Base-by-base conservation (phyloP, 1,140 invertebrate species). In the Sarcophaga bullata region DNA sequence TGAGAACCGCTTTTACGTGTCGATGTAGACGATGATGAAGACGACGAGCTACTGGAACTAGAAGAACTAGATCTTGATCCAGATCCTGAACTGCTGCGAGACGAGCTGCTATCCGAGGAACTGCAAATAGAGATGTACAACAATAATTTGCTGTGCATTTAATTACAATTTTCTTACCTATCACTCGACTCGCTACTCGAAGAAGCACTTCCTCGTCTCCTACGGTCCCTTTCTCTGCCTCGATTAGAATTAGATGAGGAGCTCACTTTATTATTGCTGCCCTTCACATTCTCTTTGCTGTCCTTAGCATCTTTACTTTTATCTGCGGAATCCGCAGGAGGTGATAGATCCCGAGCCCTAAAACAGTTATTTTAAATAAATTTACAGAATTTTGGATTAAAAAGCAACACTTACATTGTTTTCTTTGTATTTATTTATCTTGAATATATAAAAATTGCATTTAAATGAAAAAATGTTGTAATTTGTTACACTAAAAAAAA, bases 61-160 rank as follows among this genome's bases (percentile, higher is more conserved):
- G 95, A 95, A 73, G 93, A 96, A 72, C 94, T 94, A 1, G 95
- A 96, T 62, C 93, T 93, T 0, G 94, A 95, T 58, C 93, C 94
- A 1, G 94, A 95, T 47, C 94, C 94, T 0, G 94, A 95, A 85
- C 94, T 96, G 86, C 94, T 95, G 15, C 94, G 94, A 8, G 95
- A 95, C 17, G 95, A 95, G 90, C 95, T 95, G 84, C 84, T 88
- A 82, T 87, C 87, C 8, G 87, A 88, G n/a, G 89, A 89, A 76
- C 89, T 90, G 46, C 15, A 19, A 0, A 80, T 84, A 80, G 48
- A 83, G 37, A 75, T 50, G 4, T 78, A 75, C 54, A 80, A 7
- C 48, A 10, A 80, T 9, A 50, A 15, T 48, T 81, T 58, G 49
- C 13, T 81, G 47, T 84, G n/a, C 25, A 49, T 84, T 52, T 81